Conservation (phyloP, 2,797 vertebrate species). For the Falco columbarius region DNA sequence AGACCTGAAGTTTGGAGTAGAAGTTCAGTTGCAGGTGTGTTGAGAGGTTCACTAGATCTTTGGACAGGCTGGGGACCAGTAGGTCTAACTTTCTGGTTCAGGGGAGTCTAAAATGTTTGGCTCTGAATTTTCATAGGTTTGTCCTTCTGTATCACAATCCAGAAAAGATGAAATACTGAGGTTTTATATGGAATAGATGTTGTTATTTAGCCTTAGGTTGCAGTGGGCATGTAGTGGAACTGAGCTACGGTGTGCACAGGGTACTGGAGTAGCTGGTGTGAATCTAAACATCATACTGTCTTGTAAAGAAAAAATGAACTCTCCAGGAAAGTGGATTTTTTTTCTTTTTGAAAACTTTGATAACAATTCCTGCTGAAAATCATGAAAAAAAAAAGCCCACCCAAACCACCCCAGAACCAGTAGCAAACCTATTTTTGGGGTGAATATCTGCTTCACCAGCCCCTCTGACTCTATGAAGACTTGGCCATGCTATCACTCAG, state of each 20-base stretch:
- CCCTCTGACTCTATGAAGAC: neutral
- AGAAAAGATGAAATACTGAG: neutral
- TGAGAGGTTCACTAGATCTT: neutral
- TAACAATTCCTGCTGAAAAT: neutral
- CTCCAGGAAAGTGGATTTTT: neutral
- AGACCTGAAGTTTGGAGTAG: neutral
- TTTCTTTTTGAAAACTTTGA: neutral
- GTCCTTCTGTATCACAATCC: neutral
- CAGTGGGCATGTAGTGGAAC: neutral
- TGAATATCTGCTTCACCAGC: neutral
- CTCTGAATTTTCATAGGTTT: neutral
- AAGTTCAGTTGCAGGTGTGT: neutral
- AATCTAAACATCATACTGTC: neutral
- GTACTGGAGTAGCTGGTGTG: neutral
- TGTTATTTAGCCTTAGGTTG: neutral
- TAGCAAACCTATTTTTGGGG: neutral
- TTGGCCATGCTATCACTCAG: fast-evolving
- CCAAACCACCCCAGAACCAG: too few species aligned
- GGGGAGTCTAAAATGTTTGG: neutral
- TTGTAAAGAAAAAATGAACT: neutral
- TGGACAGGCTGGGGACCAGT: neutral
- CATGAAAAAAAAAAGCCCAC: neutral
- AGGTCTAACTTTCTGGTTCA: conserved; percentile 21
- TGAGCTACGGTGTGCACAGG: neutral
- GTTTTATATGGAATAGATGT: neutral